phyloP scores from a whole-genome alignment of 2,888 invertebrate genomes.

The Gastrophysa polygoni region DNA sequence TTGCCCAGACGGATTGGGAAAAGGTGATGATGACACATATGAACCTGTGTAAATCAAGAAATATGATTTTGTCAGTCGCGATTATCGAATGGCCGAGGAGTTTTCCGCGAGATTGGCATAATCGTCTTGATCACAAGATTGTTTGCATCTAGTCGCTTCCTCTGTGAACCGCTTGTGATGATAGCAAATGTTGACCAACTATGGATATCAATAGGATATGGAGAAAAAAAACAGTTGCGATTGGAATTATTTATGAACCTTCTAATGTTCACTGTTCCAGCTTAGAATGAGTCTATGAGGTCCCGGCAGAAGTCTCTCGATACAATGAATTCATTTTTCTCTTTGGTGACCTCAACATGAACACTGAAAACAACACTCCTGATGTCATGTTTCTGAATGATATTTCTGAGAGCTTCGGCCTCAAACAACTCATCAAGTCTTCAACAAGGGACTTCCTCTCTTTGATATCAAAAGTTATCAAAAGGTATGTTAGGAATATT shows the following conservation, averaged over 20 bases:
- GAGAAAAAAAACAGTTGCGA: background rate
- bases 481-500: slow-evolving; percentile 1
- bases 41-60: no score
- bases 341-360: background rate
- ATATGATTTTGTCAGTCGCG: no score
- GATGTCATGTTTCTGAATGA: background rate
- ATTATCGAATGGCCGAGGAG: no score
- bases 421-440: background rate
- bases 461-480: background rate
- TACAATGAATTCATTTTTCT: background rate
- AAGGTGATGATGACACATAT: no score
- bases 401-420: background rate
- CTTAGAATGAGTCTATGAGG: background rate
- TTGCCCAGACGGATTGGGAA: no score
- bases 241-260: slow-evolving; percentile 2
- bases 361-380: background rate
- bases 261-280: background rate
- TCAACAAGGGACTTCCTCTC: background rate
- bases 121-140: no score
- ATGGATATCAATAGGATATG: background rate
- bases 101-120: no score
- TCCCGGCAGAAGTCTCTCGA: background rate
- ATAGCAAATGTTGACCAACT: background rate
- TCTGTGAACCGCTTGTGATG: no score
- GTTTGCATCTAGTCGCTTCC: no score